Evolutionary conservation across 2,113 vertebrate species (phyloP).

Genomic region (Oryzias javanicus): DNA sequence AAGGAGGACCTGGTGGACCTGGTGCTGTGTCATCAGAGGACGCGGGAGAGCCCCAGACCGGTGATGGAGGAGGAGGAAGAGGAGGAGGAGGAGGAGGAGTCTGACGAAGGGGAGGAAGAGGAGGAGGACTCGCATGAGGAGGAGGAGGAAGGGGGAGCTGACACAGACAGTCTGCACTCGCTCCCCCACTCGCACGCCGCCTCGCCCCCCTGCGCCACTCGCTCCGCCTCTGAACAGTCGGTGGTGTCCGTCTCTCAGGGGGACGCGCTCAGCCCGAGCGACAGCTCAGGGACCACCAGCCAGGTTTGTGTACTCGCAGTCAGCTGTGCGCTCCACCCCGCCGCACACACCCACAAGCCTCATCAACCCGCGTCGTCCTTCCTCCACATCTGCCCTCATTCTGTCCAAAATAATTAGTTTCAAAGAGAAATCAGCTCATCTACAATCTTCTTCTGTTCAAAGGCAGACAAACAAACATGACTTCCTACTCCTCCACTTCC

Average conservation of each 20-base stretch:
- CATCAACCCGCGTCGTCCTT: constrained; percentile 25
- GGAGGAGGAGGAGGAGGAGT: constrained; percentile 52
- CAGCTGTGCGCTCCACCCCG: neutral
- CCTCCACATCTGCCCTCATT: constrained; percentile 58
- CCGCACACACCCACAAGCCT: constrained; percentile 6
- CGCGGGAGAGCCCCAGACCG: constrained; percentile 47
- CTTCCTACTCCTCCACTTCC: neutral
- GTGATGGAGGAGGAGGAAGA: constrained; percentile 61
- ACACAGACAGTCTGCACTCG: constrained; percentile 79
- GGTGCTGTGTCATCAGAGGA: constrained; percentile 86
- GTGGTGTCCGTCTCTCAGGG: constrained; percentile 83
- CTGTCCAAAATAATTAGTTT: constrained; percentile 50
- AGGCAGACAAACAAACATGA: constrained; percentile 16
- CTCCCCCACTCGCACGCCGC: constrained; percentile 66
- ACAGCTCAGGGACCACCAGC: constrained; percentile 81
- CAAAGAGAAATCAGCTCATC: constrained; percentile 31
- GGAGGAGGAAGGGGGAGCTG: constrained; percentile 59
- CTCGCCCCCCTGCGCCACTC: constrained; percentile 75
- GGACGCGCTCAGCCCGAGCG: constrained; percentile 79
- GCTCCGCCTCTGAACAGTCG: constrained; percentile 77
- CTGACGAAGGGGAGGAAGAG: constrained; percentile 48
- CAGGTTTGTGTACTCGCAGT: constrained; percentile 75
- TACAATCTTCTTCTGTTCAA: constrained; percentile 14
- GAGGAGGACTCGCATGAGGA: constrained; percentile 50
- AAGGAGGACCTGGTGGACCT: constrained; percentile 97